phyloP scores from a whole-genome alignment of 2,113 vertebrate genomes.

The Aptenodytes forsteri region DNA sequence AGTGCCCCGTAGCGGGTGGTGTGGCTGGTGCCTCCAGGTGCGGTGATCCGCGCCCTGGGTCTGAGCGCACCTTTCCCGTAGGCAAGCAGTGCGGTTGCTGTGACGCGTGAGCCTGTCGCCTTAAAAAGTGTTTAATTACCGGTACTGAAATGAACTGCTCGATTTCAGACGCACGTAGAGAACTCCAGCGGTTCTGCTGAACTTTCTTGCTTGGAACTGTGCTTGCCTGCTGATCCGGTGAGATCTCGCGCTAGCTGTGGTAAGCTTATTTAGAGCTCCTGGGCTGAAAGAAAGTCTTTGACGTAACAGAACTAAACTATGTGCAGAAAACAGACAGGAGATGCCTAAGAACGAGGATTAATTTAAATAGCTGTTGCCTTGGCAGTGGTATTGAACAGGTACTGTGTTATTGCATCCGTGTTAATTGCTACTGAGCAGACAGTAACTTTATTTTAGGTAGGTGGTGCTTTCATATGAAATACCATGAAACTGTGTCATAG shows the following conservation, averaged over 20 bases:
- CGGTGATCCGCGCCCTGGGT: rapidly evolving
- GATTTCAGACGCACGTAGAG: rapidly evolving
- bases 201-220: neutral
- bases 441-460: neutral
- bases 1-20: neutral
- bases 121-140: neutral
- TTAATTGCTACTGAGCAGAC: neutral
- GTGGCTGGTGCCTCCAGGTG: neutral
- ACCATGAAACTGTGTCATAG: neutral
- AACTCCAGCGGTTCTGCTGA: neutral
- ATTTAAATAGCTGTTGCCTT: neutral
- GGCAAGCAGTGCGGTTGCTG: neutral
- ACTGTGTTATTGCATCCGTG: rapidly evolving
- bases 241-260: neutral
- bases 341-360: neutral
- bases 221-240: neutral
- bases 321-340: neutral
- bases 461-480: no score
- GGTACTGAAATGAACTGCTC: neutral
- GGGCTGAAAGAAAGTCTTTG: neutral
- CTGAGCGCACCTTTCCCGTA: neutral
- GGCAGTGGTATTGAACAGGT: neutral
- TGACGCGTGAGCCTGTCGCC: neutral
- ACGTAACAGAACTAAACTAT: neutral
- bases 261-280: neutral